A percentile compares a stretch with the other conserved stretches of the same genome.
Conservation (phyloP, 92 coral and sea anemone genomes). For the Epizoanthus stellaris region DNA sequence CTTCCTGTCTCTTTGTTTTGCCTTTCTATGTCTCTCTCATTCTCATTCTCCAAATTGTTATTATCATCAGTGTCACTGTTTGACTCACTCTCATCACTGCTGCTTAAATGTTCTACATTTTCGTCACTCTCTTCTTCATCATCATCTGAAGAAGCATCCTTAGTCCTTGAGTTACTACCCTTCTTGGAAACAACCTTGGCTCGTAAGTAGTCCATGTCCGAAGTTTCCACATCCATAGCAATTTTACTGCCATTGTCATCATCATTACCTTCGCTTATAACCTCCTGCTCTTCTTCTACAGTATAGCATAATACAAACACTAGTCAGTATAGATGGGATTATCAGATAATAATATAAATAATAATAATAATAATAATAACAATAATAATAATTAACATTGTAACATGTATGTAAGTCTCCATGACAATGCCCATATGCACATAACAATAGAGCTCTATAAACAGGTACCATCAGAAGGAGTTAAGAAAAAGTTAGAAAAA, state of each 20-base stretch:
- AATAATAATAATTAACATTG: no score
- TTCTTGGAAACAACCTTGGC: constrained; percentile 67
- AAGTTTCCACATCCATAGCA: constrained; percentile 56
- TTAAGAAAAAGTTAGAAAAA: no score
- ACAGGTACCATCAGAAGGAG: no score
- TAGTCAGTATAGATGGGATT: not conserved
- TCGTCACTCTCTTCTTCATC: constrained; percentile 4
- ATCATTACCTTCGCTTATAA: not conserved
- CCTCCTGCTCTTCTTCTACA: not conserved
- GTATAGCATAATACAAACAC: not conserved
- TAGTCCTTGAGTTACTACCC: constrained; percentile 2
- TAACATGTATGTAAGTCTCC: no score
- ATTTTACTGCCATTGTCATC: constrained; percentile 34
- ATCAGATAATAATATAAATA: no score
- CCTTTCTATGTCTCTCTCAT: constrained; percentile 4
- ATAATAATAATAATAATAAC: no score
- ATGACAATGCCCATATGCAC: no score
- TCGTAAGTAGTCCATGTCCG: constrained; percentile 96
- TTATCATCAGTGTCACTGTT: constrained; percentile 10
- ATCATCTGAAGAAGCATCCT: constrained; percentile 10
- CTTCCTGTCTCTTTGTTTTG: constrained; percentile 15
- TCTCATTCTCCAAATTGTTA: not conserved
- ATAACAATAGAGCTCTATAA: no score
- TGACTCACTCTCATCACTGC: constrained; percentile 23
- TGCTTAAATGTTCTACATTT: not conserved